Percentiles rank a stretch among this genome's conserved stretches.
Evolutionary conservation across 2,888 invertebrate genomes (phyloP).

Genomic region (Oscheius onirici): DNA sequence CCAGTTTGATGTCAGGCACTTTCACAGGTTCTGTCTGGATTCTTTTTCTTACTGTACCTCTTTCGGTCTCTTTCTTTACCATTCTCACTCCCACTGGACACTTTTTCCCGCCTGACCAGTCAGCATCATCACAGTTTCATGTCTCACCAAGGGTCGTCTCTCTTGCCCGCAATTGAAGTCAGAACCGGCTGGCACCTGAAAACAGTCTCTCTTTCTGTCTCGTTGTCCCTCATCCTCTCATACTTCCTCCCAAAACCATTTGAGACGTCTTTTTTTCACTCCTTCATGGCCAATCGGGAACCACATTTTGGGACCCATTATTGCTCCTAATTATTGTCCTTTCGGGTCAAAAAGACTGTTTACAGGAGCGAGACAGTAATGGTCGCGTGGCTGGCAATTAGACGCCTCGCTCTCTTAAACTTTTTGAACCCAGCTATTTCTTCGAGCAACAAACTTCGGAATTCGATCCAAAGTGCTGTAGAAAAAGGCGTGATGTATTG

Average conservation of each 20-base stretch:
- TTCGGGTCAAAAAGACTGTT: conserved; percentile 21
- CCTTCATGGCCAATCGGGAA: neutral
- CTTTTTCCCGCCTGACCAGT: neutral
- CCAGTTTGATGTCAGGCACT: too few species aligned
- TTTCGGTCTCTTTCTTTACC: neutral
- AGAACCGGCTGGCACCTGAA: conserved; percentile 23
- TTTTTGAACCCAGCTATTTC: too few species aligned
- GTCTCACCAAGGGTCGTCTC: conserved; percentile 5
- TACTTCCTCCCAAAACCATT: too few species aligned
- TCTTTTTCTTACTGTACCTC: neutral
- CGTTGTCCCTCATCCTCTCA: neutral
- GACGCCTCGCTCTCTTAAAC: neutral
- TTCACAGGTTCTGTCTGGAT: neutral
- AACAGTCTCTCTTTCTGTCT: conserved; percentile 23
- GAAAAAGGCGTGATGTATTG: neutral
- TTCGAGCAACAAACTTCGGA: too few species aligned
- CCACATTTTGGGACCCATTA: neutral
- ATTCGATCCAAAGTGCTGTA: neutral
- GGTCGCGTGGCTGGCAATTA: conserved; percentile 7
- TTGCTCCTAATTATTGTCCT: conserved; percentile 6
- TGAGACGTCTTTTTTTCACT: neutral
- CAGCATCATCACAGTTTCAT: conserved; percentile 2
- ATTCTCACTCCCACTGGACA: neutral
- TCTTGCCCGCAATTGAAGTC: neutral
- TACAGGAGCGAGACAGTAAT: conserved; percentile 6